Percentiles rank a stretch among this genome's conserved stretches.
Conservation (phyloP, 2,888 invertebrate genomes). For the Nemurella pictetii region DNA sequence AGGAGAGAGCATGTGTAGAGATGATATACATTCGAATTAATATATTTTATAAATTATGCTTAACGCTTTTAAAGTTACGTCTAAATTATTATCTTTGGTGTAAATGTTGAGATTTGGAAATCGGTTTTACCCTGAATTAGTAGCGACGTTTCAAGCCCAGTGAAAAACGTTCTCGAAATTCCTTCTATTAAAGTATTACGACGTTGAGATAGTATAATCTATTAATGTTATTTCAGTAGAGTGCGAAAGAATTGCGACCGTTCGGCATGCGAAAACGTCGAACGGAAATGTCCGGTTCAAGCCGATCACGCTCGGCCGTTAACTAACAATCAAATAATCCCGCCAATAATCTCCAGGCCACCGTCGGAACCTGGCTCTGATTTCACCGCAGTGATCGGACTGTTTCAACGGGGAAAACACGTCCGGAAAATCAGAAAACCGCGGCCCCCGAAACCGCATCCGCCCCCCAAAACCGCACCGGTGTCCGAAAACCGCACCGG, state of each 20-base stretch:
- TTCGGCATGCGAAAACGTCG: not conserved
- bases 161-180: not conserved
- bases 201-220: not conserved
- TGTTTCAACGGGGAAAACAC: not conserved
- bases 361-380: too few species aligned
- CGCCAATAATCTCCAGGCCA: too few species aligned
- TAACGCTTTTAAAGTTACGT: not conserved
- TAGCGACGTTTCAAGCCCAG: too few species aligned
- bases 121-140: too few species aligned
- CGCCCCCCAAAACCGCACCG: too few species aligned
- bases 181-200: not conserved
- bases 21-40: conserved; percentile 16
- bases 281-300: not conserved
- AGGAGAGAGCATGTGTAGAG: too few species aligned
- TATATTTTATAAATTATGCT: conserved; percentile 25
- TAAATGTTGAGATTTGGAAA: not conserved
- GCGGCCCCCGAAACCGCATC: not conserved
- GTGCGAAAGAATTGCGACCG: not conserved
- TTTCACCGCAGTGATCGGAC: not conserved
- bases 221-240: not conserved
- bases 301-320: not conserved
- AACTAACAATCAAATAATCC: not conserved
- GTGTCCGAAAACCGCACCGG: not conserved
- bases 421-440: not conserved
- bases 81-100: not conserved